Evolutionary conservation across 2,113 vertebrate genomes (phyloP).

Genomic region (Excalfactoria chinensis): DNA sequence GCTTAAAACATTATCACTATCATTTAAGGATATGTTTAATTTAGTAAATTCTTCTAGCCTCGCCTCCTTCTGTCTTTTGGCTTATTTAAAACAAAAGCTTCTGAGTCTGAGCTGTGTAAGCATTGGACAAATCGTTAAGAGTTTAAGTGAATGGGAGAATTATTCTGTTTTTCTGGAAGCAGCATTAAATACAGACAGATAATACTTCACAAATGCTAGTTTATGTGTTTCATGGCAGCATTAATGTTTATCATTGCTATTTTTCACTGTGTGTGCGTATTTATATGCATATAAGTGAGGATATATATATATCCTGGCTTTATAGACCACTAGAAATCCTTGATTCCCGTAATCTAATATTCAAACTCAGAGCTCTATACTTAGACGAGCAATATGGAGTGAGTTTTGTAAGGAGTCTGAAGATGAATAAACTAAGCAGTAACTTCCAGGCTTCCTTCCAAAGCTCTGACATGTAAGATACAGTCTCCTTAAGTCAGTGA

Average conservation of each 20-base stretch:
- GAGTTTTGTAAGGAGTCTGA: neutral
- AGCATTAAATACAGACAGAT: neutral
- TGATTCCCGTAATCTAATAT: neutral
- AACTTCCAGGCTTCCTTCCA: neutral
- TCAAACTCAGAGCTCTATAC: neutral
- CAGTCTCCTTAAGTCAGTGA: neutral
- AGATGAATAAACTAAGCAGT: neutral
- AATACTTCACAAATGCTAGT: neutral
- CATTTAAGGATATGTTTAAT: neutral
- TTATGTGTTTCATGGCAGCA: neutral
- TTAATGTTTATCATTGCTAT: neutral
- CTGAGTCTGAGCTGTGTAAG: neutral
- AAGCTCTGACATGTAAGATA: neutral
- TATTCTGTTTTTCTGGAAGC: neutral
- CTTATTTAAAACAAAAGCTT: neutral
- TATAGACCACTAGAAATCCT: neutral
- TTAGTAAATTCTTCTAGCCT: neutral
- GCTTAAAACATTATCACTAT: neutral
- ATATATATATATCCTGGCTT: neutral
- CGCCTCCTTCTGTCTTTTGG: neutral
- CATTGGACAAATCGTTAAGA: neutral
- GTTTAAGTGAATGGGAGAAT: neutral
- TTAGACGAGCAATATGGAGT: neutral
- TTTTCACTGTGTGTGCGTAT: neutral
- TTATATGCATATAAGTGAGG: neutral